Percentiles rank a stretch among this genome's conserved stretches.
Evolutionary conservation across 2,797 vertebrate species (phyloP).

Genomic region (Remorina albescens): DNA sequence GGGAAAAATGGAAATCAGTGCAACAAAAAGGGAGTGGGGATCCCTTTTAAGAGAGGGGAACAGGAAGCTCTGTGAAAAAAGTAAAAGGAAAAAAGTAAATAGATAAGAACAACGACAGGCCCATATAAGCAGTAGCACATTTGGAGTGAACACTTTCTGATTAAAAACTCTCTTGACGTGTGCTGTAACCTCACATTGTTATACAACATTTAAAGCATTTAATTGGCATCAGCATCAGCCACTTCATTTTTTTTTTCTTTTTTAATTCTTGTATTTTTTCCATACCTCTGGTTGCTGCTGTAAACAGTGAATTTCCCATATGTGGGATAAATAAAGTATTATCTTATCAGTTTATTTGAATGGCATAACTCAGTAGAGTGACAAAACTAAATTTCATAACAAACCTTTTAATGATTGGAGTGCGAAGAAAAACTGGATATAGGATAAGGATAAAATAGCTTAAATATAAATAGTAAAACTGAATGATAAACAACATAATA

Average conservation of each 20-base stretch:
- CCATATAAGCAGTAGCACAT: neutral
- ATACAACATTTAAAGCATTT: neutral
- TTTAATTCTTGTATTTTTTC: too few species aligned
- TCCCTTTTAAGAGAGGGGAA: conserved; percentile 13
- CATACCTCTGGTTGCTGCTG: too few species aligned
- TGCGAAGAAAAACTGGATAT: too few species aligned
- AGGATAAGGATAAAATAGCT: too few species aligned
- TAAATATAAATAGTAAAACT: too few species aligned
- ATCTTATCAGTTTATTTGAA: neutral
- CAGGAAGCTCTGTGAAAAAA: neutral
- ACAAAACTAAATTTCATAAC: neutral
- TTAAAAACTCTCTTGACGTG: neutral
- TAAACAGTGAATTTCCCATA: too few species aligned
- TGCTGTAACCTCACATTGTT: neutral
- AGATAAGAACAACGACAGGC: neutral
- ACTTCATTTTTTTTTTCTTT: too few species aligned
- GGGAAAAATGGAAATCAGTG: conserved; percentile 41
- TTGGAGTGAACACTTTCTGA: neutral
- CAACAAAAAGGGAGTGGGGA: conserved; percentile 27
- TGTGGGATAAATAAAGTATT: too few species aligned
- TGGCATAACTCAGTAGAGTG: neutral
- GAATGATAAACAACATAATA: too few species aligned
- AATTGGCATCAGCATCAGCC: neutral
- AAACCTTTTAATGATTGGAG: neutral
- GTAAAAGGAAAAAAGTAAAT: neutral